phyloP scores from a whole-genome alignment of 2,888 invertebrate species.

The Branchellion lobata region DNA sequence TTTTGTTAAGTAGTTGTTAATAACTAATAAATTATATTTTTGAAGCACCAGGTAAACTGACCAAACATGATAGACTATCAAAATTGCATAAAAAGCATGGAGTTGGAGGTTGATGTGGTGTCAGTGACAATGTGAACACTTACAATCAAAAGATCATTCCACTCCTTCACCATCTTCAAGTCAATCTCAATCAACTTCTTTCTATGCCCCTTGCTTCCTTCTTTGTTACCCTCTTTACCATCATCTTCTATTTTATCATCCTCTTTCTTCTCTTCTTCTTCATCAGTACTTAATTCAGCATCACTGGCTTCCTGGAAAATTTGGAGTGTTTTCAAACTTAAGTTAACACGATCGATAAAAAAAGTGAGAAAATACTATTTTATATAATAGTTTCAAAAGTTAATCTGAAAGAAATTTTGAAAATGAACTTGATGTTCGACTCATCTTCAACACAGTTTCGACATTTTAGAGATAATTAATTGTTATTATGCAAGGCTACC shows the following conservation, averaged over 20 bases:
- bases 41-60: no score
- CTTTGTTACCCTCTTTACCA: neutral
- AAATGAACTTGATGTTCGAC: neutral
- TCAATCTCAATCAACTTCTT: neutral
- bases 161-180: constrained; percentile 10
- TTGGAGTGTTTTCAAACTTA: no score
- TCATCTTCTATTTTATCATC: neutral
- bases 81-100: no score
- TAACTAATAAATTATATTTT: no score
- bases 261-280: constrained; percentile 17
- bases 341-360: no score
- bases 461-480: neutral
- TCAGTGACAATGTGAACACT: no score
- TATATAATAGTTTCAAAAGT: neutral
- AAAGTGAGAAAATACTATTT: no score
- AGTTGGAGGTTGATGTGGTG: no score
- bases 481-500: neutral
- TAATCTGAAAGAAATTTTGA: neutral
- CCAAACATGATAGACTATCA: no score
- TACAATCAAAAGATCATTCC: constrained; percentile 11
- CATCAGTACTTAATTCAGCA: constrained; percentile 12
- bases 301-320: constrained; percentile 19
- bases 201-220: neutral
- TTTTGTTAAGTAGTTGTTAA: no score
- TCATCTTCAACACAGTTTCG: no score